phyloP scores from a whole-genome alignment of 2,797 vertebrate genomes.

The Enteromius paludinosus region DNA sequence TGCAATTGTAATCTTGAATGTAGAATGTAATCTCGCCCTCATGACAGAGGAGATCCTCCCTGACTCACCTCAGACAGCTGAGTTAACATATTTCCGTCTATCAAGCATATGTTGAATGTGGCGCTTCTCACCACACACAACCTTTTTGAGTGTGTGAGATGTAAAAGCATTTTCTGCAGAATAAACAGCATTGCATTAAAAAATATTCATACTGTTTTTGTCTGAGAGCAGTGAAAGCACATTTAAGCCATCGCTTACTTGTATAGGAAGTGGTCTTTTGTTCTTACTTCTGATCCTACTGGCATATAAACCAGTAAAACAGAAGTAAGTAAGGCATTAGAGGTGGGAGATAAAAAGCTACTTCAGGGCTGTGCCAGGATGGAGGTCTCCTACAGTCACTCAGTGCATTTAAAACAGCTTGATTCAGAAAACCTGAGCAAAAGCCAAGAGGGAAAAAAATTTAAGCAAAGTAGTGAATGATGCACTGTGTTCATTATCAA shows the following conservation, averaged over 20 bases:
- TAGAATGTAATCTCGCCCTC: not conserved
- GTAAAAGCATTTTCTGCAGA: not conserved
- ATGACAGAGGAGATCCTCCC: conserved; percentile 27
- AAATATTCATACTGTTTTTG: not conserved
- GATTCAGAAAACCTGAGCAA: conserved; percentile 57
- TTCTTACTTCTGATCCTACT: conserved; percentile 45
- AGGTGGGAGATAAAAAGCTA: conserved; percentile 53
- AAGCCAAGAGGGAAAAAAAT: conserved; percentile 48
- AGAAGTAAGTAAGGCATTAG: conserved; percentile 55
- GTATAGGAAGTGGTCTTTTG: conserved; percentile 40
- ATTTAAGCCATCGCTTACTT: not conserved
- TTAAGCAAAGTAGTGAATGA: conserved; percentile 44
- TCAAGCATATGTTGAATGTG: conserved; percentile 45
- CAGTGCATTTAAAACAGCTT: conserved; percentile 61
- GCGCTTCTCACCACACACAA: conserved; percentile 14
- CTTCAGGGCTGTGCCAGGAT: conserved; percentile 53
- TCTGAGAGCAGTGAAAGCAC: not conserved
- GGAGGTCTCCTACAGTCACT: conserved; percentile 49
- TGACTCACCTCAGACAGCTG: conserved; percentile 60
- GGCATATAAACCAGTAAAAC: conserved; percentile 49
- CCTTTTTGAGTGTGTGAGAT: not conserved
- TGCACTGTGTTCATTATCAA: conserved; percentile 24
- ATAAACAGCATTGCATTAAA: not conserved
- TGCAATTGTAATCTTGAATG: not conserved
- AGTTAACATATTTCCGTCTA: conserved; percentile 37